Conservation (phyloP, 2,113 vertebrate species). For the Larimichthys polyactis region DNA sequence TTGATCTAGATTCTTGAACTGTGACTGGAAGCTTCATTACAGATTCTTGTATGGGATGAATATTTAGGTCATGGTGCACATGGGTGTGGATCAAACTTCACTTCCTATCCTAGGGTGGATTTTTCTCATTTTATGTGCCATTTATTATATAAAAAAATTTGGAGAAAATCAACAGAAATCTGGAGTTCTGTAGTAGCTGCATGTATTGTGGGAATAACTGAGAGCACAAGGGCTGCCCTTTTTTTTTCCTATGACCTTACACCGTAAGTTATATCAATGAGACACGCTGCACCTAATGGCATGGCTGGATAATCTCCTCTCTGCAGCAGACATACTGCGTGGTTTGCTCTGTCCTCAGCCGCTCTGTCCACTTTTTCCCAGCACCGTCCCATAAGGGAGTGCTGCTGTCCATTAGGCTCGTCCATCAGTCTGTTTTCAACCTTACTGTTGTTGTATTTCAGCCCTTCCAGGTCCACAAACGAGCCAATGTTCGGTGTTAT, state of each 20-base stretch:
- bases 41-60: conserved; percentile 43
- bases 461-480: conserved; percentile 20
- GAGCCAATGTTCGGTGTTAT: conserved; percentile 41
- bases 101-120: not conserved
- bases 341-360: conserved; percentile 10
- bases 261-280: conserved; percentile 9
- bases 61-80: conserved; percentile 76
- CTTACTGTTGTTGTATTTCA: conserved; percentile 14
- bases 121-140: not conserved
- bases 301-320: conserved; percentile 4
- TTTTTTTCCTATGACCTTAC: not conserved
- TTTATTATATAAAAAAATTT: not conserved
- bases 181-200: not conserved
- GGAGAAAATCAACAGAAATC: not conserved
- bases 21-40: conserved; percentile 32
- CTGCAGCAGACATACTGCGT: conserved; percentile 23
- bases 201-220: not conserved
- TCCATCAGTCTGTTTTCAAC: conserved; percentile 37
- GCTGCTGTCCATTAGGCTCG: conserved; percentile 52
- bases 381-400: conserved; percentile 38
- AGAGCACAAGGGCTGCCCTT: not conserved
- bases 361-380: conserved; percentile 42
- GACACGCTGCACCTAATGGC: conserved; percentile 20
- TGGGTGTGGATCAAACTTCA: conserved; percentile 67
- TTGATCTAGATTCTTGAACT: not conserved